Evolutionary conservation across 2,888 invertebrate genomes (phyloP), one percentile per base, ranked within the genome.

Genomic region (Drosophila kokeensis): DNA sequence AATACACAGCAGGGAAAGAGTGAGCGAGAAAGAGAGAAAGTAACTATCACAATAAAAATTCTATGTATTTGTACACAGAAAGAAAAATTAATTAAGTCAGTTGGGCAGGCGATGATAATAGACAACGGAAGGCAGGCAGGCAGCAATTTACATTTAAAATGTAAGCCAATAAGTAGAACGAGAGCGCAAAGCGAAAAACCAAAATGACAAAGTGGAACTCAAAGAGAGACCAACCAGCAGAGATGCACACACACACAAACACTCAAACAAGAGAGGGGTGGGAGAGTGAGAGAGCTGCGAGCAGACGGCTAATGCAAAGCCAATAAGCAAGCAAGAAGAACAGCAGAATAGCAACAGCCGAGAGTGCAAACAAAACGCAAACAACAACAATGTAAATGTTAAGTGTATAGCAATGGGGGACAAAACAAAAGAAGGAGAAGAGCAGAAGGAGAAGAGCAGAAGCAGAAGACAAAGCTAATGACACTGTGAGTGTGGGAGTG

Each of bases 71-170:
- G 34, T 11, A 27, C 15, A 52, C 18, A 36, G 21, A 49, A 55
- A 48, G 34, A 59, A 69, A 78, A 81, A 64, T 81, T 79, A 84
- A 81, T 81, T 82, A 82, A 81, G 62, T 73, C 79, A 63, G 65
- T 69, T 53, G 64, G 55, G 69, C 58, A 69, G 53, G 69, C 58
- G 67, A 70, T 48, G 69, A 70, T 76, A 83, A 77, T 73, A 65
- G 61, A 29, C 64, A 40, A 55, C 54, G 48, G 45, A 45, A 58
- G 64, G 40, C 29, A 40, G 48, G 50, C 45, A 45, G 50, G 27
- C 70, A 64, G 65, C 64, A 79, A 79, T 85, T 77, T 85, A 69
- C 81, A 83, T 83, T 66, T 73, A 68, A 85, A 76, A 69, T 83
- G 77, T 83, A 78, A 75, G 81, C 69, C 83, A 86, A 82, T 66